Base-by-base conservation (phyloP, 2,797 vertebrate species). In the Rhodeus uyekii region DNA sequence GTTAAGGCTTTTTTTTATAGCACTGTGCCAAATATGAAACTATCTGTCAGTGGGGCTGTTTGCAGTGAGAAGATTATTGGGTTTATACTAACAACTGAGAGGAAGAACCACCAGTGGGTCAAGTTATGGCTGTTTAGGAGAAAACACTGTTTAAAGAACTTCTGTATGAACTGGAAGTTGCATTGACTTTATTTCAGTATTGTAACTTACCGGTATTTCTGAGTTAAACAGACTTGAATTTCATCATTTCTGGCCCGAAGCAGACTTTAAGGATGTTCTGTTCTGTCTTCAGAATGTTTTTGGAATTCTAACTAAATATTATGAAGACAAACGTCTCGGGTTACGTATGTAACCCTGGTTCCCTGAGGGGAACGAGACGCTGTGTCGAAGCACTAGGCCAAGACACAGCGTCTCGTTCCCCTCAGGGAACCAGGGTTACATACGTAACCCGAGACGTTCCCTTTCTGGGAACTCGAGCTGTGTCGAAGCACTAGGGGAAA, bases 51-150 rank as follows among this genome's bases (percentile, higher is more conserved):
- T 39, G 24, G 46, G 19, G 36, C 60, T 74, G 24, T 67, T 67
- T 82, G 72, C 44, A n/a, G 46, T 1, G 72, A 42, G 46, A 34
- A 65, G 60, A 46, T 74, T 67, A 75, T 75, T 55, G 36, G 61
- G 61, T 82, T 82, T 75, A 82, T 76, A 75, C 34, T 24, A 46
- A 82, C 34, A 74, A 42, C 78, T 80, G 36, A 42, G 24, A 74
- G 46, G n/a, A 53, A 81, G 44, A 65, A 36, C 39, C 39, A 63
- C 55, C n/a, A 50, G 19, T 73, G 42, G 6, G 55, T 55, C 24
- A 65, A 81, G 24, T 50, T 4, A 38, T 4, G 55, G 8, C 8
- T 36, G 14, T 71, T 46, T 61, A 18, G 32, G 22, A 29, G 50
- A 60, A 16, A 22, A 29, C 22, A 1, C 32, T 24, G 29, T 58